Evolutionary conservation across 2,797 vertebrate species (phyloP), one percentile per base, ranked within the genome.

Genomic region (Argya squamiceps): DNA sequence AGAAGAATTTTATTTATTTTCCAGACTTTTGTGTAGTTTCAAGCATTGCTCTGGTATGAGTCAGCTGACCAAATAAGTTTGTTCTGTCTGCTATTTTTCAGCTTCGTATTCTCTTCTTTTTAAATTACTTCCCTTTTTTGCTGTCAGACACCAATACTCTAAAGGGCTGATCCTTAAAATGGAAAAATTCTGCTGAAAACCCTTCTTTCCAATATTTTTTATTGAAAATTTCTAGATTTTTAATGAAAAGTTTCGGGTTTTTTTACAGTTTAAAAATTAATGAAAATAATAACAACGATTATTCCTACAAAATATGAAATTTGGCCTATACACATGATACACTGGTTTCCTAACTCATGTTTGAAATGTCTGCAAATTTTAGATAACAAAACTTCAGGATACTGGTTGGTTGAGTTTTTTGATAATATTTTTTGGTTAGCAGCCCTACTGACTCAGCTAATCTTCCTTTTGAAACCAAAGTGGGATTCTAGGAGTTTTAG

Each of bases 1-100:
- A 69, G 47, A 81, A 94, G 67, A 92, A 87, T 84, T 23, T 56
- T 88, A 73, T 32, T 94, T 82, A 32, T 96, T 95, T 93, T 92
- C 64, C 49, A 85, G 73, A 30, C 79, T 88, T 88, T 74, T 69
- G 60, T 4, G 1, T 87, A 70, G 46, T 74, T 92, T 88, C n/a
- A 71, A 41, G 49, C 91, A 88, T 87, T 80, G 56, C 53, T 93
- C 17, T 85, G 69, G 8, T 80, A 20, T 83, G 84, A 89, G 46
- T 92, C 68, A 85, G 59, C 82, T 95, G 71, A 85, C 63, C 71
- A 89, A 83, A 37, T 67, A 64, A 80, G 37, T 95, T 74, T 3
- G 1, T 77, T 88, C 47, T 80, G 26, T 81, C 55, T 77, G 29
- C 71, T n/a, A 16, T 82, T 94, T 85, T 87, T 89, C 67, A 79